These are phyloP conservation scores for Cryptotermes secundus DNA, from an alignment of 1,140 invertebrate genomes.

Conservation along the genomic window DNA sequence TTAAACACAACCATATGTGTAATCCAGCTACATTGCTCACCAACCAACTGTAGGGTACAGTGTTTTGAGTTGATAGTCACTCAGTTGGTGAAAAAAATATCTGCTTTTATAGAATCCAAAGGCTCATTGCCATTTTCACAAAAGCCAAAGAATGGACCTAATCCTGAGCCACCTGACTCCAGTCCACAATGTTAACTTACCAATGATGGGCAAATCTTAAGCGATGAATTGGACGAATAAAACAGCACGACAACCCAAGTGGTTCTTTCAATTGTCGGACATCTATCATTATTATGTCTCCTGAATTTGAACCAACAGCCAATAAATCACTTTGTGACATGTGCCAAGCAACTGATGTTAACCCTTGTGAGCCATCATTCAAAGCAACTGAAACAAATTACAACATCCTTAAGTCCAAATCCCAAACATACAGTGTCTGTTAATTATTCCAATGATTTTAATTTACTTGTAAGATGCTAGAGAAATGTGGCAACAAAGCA, in stretches of 20 bases:
- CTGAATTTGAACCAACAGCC: conserved; percentile 13
- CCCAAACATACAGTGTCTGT: no score
- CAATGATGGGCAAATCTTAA: conserved; percentile 16
- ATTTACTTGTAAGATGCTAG: no score
- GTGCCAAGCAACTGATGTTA: conserved; percentile 21
- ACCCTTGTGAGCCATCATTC: not conserved
- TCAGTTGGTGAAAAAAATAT: not conserved
- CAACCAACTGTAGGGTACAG: no score
- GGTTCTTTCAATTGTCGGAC: conserved; percentile 13
- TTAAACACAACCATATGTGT: not conserved
- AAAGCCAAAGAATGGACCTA: no score
- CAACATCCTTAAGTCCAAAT: no score
- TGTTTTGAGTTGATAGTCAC: not conserved
- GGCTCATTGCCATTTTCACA: no score
- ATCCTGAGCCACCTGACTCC: no score
- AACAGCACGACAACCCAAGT: not conserved
- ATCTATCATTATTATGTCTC: conserved; percentile 14
- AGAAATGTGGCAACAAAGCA: no score
- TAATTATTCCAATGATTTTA: no score
- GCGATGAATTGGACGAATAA: conserved; percentile 20
- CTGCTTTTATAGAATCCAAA: no score
- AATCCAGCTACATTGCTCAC: not conserved
- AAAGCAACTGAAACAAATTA: not conserved
- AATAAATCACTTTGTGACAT: not conserved
- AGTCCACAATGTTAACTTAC: conserved; percentile 28